phyloP scores from a whole-genome alignment of 2,113 vertebrate genomes.

The Melanerpes formicivorus region DNA sequence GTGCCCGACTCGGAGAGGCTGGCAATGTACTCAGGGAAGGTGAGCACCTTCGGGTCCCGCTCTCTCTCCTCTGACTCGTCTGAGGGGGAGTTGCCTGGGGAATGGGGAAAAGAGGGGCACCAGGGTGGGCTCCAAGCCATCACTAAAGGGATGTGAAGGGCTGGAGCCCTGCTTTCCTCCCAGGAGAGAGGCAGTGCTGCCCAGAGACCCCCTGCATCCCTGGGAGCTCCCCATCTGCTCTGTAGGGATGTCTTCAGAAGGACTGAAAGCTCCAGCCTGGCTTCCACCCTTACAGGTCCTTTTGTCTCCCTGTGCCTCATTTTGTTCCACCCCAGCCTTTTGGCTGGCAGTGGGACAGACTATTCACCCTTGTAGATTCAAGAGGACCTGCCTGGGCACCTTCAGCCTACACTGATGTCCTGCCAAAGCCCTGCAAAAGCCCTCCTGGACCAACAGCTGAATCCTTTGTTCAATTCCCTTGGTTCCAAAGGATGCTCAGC shows the following conservation, averaged over 20 bases:
- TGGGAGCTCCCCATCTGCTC: background rate
- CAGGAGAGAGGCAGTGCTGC: background rate
- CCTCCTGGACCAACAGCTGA: background rate
- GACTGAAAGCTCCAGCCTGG: background rate
- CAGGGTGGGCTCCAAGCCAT: background rate
- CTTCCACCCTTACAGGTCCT: accelerated
- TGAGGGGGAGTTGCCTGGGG: conserved; percentile 92
- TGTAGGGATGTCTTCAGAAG: background rate
- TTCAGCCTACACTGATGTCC: accelerated
- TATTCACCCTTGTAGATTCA: background rate
- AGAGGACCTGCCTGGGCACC: background rate
- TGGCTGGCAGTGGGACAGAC: no score
- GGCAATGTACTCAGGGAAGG: conserved; percentile 92
- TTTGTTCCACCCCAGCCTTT: background rate
- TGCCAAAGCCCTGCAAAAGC: background rate
- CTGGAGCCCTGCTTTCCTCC: background rate
- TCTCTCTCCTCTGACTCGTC: conserved; percentile 96
- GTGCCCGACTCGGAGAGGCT: conserved; percentile 93
- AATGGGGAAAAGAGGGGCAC: background rate
- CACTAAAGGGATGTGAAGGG: accelerated
- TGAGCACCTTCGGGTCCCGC: conserved; percentile 91
- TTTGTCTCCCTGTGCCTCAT: background rate
- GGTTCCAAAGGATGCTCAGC: background rate
- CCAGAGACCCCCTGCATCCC: no score
- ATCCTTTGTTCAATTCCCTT: accelerated